phyloP scores from a whole-genome alignment of 2,113 vertebrate species.

The Tapirus terrestris region DNA sequence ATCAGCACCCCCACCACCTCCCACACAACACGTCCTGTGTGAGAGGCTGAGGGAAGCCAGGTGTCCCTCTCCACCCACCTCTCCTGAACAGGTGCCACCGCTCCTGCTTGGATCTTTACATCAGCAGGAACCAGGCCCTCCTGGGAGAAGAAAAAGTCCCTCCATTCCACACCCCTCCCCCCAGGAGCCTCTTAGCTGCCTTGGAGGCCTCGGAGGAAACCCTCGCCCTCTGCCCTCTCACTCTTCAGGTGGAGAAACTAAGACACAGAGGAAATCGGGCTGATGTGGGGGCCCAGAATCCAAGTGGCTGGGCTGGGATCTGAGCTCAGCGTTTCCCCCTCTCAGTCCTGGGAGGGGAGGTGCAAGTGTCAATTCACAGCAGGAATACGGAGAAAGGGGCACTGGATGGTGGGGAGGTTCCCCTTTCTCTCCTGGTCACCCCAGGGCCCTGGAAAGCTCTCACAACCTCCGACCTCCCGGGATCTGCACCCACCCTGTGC shows the following conservation, averaged over 20 bases:
- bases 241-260: background rate
- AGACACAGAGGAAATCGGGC: background rate
- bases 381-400: background rate
- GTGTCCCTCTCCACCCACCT: conserved; percentile 31
- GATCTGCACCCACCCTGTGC: background rate
- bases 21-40: background rate
- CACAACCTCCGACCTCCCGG: background rate
- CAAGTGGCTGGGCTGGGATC: background rate
- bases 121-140: background rate
- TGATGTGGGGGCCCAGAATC: background rate
- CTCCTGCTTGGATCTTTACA: background rate
- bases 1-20: background rate
- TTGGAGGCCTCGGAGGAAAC: background rate
- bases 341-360: background rate
- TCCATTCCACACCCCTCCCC: background rate
- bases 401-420: too few relatives aligned
- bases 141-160: background rate
- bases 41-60: conserved; percentile 35
- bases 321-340: background rate
- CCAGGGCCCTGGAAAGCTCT: background rate
- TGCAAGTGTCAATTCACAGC: background rate
- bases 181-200: background rate
- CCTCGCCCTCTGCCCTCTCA: background rate
- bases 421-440: background rate
- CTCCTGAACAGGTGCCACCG: background rate